A percentile compares a stretch with the other conserved stretches of the same genome.
These are phyloP conservation scores for Polydesmus complanatus DNA, from an alignment of 2,888 invertebrate species.

Conservation along the genomic window DNA sequence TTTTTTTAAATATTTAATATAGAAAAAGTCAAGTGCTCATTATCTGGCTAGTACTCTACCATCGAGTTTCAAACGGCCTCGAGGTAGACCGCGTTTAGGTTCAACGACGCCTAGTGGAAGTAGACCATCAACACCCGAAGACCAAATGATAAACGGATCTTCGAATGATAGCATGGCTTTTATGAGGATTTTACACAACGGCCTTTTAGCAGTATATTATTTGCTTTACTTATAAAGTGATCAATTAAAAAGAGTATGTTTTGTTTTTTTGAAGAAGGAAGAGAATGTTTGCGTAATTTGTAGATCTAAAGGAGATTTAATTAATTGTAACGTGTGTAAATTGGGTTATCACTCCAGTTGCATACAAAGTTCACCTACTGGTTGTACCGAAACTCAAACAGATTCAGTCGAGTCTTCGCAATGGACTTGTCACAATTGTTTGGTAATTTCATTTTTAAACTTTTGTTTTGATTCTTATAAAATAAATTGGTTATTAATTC, in stretches of 20 bases:
- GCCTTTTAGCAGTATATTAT: slow-evolving; percentile 4
- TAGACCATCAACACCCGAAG: slow-evolving; percentile 14
- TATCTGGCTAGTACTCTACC: slow-evolving; percentile 15
- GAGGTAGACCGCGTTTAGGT: slow-evolving; percentile 13
- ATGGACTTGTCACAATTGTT: slow-evolving; percentile 17
- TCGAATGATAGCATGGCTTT: not conserved
- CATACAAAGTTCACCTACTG: slow-evolving; percentile 5
- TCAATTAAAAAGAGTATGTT: not conserved
- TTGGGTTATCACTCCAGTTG: slow-evolving; percentile 13
- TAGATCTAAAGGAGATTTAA: slow-evolving; percentile 9
- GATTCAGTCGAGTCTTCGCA: not conserved
- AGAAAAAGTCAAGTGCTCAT: slow-evolving; percentile 16
- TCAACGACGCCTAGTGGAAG: slow-evolving; percentile 12
- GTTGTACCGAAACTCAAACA: slow-evolving; percentile 3
- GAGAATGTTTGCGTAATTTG: slow-evolving; percentile 9
- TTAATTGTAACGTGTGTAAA: slow-evolving; percentile 15
- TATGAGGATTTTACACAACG: slow-evolving; percentile 1
- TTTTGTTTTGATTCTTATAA: not conserved
- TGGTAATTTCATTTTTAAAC: slow-evolving; percentile 2
- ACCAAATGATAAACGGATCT: slow-evolving; percentile 3
- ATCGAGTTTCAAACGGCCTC: slow-evolving; percentile 14
- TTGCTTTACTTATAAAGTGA: not conserved
- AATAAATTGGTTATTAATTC: not conserved
- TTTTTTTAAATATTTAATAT: not conserved
- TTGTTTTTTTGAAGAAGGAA: slow-evolving; percentile 4